A percentile compares a stretch with the other conserved stretches of the same genome.
Evolutionary conservation across 1,140 invertebrate species (phyloP).

Genomic region (Heterodera schachtii): DNA sequence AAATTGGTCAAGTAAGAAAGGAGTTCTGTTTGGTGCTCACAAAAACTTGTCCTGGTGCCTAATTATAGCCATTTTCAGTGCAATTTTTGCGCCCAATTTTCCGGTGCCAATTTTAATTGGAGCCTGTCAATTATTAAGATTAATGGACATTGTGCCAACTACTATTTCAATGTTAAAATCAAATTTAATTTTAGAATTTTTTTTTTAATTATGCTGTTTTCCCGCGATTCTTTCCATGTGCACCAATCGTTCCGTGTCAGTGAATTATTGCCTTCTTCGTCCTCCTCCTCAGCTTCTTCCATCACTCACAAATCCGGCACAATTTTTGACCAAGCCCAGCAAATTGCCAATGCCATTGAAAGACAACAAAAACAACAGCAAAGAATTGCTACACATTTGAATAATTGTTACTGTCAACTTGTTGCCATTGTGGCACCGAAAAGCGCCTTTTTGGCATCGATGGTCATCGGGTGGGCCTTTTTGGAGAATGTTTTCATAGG

Average conservation of each 20-base stretch:
- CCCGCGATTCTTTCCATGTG: neutral
- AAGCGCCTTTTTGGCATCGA: conserved; percentile 14
- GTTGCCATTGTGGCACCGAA: conserved; percentile 26
- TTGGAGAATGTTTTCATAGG: neutral
- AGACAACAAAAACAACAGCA: no score
- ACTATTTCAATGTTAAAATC: no score
- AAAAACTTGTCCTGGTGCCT: no score
- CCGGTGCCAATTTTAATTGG: no score
- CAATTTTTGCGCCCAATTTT: no score
- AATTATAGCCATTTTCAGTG: no score
- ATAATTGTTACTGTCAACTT: neutral
- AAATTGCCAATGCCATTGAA: neutral
- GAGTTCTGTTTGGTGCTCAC: no score
- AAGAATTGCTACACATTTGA: no score
- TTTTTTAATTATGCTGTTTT: neutral
- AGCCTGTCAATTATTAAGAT: no score
- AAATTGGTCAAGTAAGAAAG: no score
- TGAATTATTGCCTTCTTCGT: neutral
- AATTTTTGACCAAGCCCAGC: neutral
- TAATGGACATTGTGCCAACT: no score
- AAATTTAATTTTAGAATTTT: no score
- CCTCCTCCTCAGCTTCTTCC: neutral
- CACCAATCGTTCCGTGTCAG: conserved; percentile 11
- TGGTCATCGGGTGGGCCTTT: conserved; percentile 17
- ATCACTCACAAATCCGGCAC: neutral